phyloP scores from a whole-genome alignment of 2,797 vertebrate species.

The Notolabrus celidotus region DNA sequence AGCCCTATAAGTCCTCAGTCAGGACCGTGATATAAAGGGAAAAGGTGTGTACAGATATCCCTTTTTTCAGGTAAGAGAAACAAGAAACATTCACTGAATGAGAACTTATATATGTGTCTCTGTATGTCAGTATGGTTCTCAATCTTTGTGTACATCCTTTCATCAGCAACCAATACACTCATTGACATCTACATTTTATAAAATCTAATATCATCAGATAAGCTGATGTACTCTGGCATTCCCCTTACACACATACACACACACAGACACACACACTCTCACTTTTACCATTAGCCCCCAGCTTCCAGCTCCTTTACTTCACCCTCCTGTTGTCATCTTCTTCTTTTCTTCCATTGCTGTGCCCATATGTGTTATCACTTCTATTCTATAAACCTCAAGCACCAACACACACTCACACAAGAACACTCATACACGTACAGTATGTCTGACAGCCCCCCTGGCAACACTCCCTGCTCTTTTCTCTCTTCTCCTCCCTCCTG shows the following conservation, averaged over 20 bases:
- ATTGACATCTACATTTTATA: slow-evolving; percentile 18
- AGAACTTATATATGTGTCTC: background rate
- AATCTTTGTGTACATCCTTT: background rate
- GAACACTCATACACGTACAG: slow-evolving; percentile 3
- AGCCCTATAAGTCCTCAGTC: too few relatives aligned
- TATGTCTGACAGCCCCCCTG: slow-evolving; percentile 62
- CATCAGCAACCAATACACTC: background rate
- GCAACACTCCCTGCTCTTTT: slow-evolving; percentile 68
- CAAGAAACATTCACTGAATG: too few relatives aligned
- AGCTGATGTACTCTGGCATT: slow-evolving; percentile 3
- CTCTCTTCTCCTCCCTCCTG: slow-evolving; percentile 42
- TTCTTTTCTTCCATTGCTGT: slow-evolving; percentile 13
- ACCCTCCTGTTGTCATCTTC: slow-evolving; percentile 8
- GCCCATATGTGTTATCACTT: slow-evolving; percentile 33
- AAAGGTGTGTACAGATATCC: too few relatives aligned
- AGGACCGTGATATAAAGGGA: too few relatives aligned
- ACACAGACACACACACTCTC: slow-evolving; percentile 11
- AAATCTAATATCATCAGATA: slow-evolving; percentile 26
- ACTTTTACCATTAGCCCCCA: background rate
- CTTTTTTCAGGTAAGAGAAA: too few relatives aligned
- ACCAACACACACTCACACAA: slow-evolving; percentile 5
- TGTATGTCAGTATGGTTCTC: background rate
- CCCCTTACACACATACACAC: background rate
- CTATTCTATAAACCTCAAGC: slow-evolving; percentile 37
- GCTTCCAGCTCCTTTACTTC: slow-evolving; percentile 20